phyloP scores from a whole-genome alignment of 2,888 invertebrate species.

The Eupithecia abbreviata region DNA sequence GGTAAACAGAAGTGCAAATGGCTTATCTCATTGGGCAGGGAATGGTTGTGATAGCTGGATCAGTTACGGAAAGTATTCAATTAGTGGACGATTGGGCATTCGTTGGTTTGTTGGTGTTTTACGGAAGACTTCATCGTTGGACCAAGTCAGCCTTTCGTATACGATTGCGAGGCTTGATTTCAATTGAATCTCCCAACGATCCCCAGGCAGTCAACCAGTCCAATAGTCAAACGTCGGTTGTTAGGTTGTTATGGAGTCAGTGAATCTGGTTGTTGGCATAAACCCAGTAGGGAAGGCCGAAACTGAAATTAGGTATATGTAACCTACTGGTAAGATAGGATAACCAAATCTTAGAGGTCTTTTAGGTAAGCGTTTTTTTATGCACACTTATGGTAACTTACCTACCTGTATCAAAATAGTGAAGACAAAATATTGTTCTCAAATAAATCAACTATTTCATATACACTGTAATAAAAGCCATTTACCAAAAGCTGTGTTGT shows the following conservation, averaged over 20 bases:
- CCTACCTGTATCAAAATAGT: background rate
- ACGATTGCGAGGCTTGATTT: too few species aligned
- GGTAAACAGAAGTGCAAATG: slow-evolving; percentile 53
- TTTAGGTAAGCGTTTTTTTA: background rate
- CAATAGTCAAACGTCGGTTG: background rate
- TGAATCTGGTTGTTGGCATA: background rate
- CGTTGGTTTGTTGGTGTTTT: background rate
- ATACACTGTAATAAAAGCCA: background rate
- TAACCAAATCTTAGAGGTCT: background rate
- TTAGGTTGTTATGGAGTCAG: background rate
- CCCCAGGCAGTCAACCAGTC: background rate
- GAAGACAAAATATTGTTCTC: background rate
- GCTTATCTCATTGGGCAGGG: slow-evolving; percentile 44
- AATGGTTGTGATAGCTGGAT: slow-evolving; percentile 4
- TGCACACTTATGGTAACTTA: too few species aligned
- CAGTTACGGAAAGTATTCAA: background rate
- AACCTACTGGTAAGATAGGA: background rate
- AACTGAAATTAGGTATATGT: background rate
- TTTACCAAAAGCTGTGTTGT: slow-evolving; percentile 41
- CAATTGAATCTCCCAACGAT: too few species aligned
- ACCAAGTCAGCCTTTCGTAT: too few species aligned
- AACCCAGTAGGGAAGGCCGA: background rate
- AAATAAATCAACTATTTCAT: background rate
- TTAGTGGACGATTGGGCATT: background rate
- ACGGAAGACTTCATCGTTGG: background rate